Percentiles rank a stretch among this genome's conserved stretches.
phyloP scores from a whole-genome alignment of 2,888 invertebrate genomes.

The Chaitophorus viminalis region DNA sequence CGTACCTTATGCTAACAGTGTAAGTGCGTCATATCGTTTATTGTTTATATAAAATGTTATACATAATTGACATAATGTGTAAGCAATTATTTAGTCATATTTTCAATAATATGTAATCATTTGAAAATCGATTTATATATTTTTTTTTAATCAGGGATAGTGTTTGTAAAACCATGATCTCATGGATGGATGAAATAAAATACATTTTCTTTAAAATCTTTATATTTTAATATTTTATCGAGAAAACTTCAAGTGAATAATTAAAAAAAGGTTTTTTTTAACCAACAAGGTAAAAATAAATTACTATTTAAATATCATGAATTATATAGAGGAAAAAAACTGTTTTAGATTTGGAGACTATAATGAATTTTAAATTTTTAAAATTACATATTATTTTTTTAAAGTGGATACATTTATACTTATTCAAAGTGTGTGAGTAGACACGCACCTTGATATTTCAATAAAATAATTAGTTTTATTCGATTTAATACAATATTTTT shows the following conservation, averaged over 20 bases:
- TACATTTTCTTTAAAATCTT: too few relatives aligned
- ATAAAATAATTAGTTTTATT: constrained; percentile 20
- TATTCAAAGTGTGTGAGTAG: background rate
- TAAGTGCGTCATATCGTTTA: background rate
- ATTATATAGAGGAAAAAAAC: background rate
- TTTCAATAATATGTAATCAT: too few relatives aligned
- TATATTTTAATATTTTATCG: background rate
- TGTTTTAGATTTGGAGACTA: background rate
- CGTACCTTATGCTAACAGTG: background rate
- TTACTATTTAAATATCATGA: background rate
- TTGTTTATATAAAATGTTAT: too few relatives aligned
- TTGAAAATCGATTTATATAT: background rate
- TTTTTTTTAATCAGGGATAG: background rate
- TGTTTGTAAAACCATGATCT: background rate
- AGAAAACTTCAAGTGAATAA: background rate
- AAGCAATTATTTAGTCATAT: too few relatives aligned
- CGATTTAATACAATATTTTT: background rate
- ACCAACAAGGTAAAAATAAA: background rate
- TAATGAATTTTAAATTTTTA: constrained; percentile 15
- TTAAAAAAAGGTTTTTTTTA: background rate
- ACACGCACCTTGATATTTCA: background rate
- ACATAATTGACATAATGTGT: too few relatives aligned
- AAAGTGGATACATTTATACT: background rate
- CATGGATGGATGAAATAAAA: background rate
- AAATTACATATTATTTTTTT: background rate